Base-by-base conservation (phyloP, 2,797 vertebrate species). In the Macroramphosus scolopax region DNA sequence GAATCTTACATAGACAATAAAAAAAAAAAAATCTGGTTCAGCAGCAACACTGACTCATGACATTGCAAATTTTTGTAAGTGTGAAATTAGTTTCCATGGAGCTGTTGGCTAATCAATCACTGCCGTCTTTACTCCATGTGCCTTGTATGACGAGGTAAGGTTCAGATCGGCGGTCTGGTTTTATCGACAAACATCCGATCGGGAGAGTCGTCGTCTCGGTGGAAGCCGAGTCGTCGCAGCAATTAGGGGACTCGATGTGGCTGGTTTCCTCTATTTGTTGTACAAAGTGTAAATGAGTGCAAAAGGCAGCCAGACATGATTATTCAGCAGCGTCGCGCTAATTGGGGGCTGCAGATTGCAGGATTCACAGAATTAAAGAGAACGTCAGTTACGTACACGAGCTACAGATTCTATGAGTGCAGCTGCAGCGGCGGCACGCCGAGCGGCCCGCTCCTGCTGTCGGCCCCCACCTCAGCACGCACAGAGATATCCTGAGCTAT, bases 181-280 rank as follows among this genome's bases (percentile, higher is more conserved):
- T 24, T 44, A 77, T 63, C 59, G 40, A 65, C 22, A 55, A 57
- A 74, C 18, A 68, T 66, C 44, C 63, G 51, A n/a, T n/a, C n/a
- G 54, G 66, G 52, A 46, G 50, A 47, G 44, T 51, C 34, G 44
- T 59, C 33, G 44, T 59, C 34, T 59, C 51, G 15, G 14, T 43
- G 44, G 55, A 76, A 72, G 51, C 51, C 1, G 30, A 43, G 61
- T 44, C 29, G 20, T 61, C 40, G 50, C 54, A 51, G 44, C 66
- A 75, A 83, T 86, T 81, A 78, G n/a, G 62, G 32, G 37, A 44
- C 31, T 38, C 47, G 66, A 76, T 84, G 66, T 82, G 77, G 75
- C 63, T 83, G 77, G 63, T 75, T 69, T 80, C 58, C 65, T 80
- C 85, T 78, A 84, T 85, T 82, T 83, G 80, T 77, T 72, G 39